A percentile compares a stretch with the other conserved stretches of the same genome.
phyloP scores from a whole-genome alignment of 2,113 vertebrate genomes.

The Anhinga anhinga region DNA sequence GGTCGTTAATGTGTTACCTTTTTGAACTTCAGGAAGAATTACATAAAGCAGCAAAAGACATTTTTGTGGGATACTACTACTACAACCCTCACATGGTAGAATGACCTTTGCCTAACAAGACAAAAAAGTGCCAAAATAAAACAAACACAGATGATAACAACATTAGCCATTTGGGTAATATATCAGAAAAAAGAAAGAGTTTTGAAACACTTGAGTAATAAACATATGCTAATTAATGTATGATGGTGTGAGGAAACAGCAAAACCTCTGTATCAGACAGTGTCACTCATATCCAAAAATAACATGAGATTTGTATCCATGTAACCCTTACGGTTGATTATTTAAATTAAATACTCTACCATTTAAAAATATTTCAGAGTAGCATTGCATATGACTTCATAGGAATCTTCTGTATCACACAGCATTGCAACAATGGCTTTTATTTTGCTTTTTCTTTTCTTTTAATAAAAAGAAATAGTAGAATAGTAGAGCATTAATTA shows the following conservation, averaged over 20 bases:
- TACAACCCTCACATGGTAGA: neutral
- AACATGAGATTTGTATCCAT: neutral
- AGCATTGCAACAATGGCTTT: neutral
- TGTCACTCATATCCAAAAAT: neutral
- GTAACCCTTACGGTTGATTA: neutral
- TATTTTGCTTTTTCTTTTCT: neutral
- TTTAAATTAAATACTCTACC: neutral
- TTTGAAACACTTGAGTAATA: neutral
- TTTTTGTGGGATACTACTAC: neutral
- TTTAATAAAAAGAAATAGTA: neutral
- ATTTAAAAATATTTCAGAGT: neutral
- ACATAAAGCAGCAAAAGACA: neutral
- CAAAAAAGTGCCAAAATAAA: neutral
- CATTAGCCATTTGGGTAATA: neutral
- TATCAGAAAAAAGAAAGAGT: neutral
- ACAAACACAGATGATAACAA: neutral
- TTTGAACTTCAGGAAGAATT: neutral
- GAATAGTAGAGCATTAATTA: neutral
- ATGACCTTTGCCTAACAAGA: neutral
- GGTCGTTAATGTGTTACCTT: neutral
- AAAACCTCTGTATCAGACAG: neutral
- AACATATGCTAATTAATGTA: too few relatives aligned
- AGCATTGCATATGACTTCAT: neutral
- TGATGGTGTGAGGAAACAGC: rapidly evolving
- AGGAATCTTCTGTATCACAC: neutral